Percentiles rank a stretch among this genome's conserved stretches.
Evolutionary conservation across 2,888 invertebrate species (phyloP).

Genomic region (Cordilura impudica): DNA sequence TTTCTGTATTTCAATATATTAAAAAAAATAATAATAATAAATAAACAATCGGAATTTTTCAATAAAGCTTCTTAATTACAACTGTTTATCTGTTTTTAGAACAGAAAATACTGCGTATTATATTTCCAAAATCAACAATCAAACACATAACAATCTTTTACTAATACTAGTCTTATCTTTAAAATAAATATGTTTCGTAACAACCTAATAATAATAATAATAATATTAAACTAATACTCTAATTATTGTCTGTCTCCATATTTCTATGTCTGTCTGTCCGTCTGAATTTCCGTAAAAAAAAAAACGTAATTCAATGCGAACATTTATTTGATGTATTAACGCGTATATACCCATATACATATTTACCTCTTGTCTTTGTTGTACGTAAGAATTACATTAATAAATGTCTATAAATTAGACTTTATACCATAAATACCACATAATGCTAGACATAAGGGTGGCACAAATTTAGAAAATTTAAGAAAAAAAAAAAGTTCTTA

Average conservation of each 20-base stretch:
- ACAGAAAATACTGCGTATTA: not conserved
- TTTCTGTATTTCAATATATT: no score
- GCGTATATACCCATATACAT: not conserved
- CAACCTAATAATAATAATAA: not conserved
- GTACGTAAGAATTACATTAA: no score
- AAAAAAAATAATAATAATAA: no score
- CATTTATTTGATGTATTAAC: no score
- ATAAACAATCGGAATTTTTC: no score
- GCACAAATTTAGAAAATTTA: no score
- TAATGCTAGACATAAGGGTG: no score
- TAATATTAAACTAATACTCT: not conserved
- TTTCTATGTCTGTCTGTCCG: not conserved
- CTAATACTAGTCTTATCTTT: not conserved
- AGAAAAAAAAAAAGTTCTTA: no score
- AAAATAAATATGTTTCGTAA: not conserved
- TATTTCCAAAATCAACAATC: constrained; percentile 1
- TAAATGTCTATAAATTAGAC: not conserved
- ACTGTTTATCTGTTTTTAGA: constrained; percentile 8
- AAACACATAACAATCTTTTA: constrained; percentile 2
- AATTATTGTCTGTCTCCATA: not conserved
- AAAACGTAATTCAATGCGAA: not conserved
- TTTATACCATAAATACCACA: no score
- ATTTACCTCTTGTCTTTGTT: no score
- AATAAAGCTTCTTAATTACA: not conserved
- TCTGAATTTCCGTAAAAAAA: no score